These are phyloP conservation scores for Neopelma chrysocephalum DNA, from an alignment of 2,797 vertebrate genomes.

Conservation along the genomic window DNA sequence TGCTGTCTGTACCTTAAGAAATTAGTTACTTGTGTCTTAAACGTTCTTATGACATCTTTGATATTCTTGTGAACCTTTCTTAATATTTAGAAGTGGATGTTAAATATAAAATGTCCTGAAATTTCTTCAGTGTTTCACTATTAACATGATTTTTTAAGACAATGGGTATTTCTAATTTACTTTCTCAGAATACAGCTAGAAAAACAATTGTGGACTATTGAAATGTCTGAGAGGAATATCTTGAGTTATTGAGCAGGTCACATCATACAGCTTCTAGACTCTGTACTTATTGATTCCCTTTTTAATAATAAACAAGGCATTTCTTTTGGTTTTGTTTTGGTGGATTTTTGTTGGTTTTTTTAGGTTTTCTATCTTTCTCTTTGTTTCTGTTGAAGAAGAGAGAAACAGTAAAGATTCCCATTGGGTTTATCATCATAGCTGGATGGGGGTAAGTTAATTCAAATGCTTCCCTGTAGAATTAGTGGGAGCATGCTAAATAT, in stretches of 20 bases:
- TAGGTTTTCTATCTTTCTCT: constrained; percentile 90
- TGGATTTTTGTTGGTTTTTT: not conserved
- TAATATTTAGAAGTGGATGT: not conserved
- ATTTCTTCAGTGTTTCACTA: not conserved
- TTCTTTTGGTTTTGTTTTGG: not conserved
- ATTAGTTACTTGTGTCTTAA: not conserved
- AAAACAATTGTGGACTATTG: not conserved
- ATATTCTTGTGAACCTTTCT: not conserved
- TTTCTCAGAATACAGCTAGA: not conserved
- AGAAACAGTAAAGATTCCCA: constrained; percentile 80
- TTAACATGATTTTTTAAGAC: not conserved
- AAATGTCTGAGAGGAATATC: not conserved
- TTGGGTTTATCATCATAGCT: constrained; percentile 81
- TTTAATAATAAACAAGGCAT: not conserved
- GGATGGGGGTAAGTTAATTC: constrained; percentile 92
- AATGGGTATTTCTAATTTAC: not conserved
- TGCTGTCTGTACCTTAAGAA: not conserved
- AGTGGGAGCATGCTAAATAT: not conserved
- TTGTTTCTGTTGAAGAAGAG: constrained; percentile 85
- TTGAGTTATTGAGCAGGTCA: not conserved
- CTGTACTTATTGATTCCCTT: not conserved
- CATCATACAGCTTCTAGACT: not conserved
- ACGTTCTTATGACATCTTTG: not conserved
- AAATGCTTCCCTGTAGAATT: not conserved
- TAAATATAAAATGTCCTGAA: not conserved